Conservation (phyloP, 2,888 invertebrate species). For the Sminthurinus aureus region DNA sequence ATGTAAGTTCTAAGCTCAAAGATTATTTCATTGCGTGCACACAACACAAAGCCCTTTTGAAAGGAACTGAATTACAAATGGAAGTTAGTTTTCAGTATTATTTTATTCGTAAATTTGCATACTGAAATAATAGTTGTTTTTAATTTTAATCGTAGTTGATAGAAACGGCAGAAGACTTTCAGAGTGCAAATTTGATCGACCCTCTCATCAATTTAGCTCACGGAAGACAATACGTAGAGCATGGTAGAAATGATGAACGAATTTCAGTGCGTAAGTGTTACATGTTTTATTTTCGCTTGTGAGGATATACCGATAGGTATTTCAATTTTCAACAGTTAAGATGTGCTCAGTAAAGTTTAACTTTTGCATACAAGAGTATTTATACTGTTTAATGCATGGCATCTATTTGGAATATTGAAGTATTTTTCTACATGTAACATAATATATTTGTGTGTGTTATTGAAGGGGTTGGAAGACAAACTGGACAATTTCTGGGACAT, state of each 20-base stretch:
- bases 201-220: constrained; percentile 48
- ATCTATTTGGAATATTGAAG: no score
- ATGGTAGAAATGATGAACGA: constrained; percentile 55
- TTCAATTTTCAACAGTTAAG: no score
- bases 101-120: no score
- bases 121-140: neutral
- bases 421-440: no score
- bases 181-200: constrained; percentile 49
- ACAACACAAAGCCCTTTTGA: no score
- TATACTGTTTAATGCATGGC: no score
- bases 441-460: no score
- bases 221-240: constrained; percentile 53
- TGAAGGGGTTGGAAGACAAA: constrained; percentile 54
- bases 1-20: constrained; percentile 35
- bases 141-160: constrained; percentile 41
- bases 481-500: constrained; percentile 54
- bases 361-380: neutral
- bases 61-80: no score
- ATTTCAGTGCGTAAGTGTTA: constrained; percentile 53
- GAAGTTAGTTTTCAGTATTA: no score
- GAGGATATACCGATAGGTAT: no score
- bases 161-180: constrained; percentile 51
- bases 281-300: neutral
- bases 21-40: no score
- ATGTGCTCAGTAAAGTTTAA: neutral